phyloP scores from a whole-genome alignment of 2,113 vertebrate species.

The Ictidomys tridecemlineatus region DNA sequence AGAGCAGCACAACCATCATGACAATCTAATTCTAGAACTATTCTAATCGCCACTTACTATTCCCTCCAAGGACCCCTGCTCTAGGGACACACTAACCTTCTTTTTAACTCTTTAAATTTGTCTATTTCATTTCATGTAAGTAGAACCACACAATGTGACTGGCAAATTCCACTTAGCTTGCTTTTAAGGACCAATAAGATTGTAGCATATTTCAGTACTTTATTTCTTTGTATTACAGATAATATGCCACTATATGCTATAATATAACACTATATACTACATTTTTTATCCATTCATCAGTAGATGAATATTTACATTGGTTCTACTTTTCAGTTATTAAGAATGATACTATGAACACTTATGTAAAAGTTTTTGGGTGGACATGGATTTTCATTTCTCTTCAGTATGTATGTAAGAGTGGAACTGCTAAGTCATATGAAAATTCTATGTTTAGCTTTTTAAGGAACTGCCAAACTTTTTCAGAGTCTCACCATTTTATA shows the following conservation, averaged over 20 bases:
- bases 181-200: not conserved
- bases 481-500: not conserved
- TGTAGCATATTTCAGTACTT: not conserved
- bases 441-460: constrained; percentile 33
- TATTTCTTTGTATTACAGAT: not conserved
- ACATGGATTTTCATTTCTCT: not conserved
- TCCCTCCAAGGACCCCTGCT: not conserved
- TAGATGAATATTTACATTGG: not conserved
- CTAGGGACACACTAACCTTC: not conserved
- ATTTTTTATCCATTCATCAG: not conserved
- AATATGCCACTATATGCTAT: not conserved
- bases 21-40: not conserved
- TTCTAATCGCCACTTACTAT: not conserved
- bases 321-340: not conserved
- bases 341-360: not conserved
- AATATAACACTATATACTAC: too few relatives aligned
- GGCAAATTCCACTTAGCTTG: not conserved
- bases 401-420: not conserved
- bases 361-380: not conserved
- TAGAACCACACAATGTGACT: not conserved
- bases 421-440: not conserved
- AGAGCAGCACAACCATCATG: not conserved
- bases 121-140: not conserved
- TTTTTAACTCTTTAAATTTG: not conserved
- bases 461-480: not conserved